A percentile compares a stretch with the other conserved stretches of the same genome.
These are phyloP conservation scores for Neoscelio sp. DNA, from an alignment of 2,888 invertebrate species.

Conservation along the genomic window DNA sequence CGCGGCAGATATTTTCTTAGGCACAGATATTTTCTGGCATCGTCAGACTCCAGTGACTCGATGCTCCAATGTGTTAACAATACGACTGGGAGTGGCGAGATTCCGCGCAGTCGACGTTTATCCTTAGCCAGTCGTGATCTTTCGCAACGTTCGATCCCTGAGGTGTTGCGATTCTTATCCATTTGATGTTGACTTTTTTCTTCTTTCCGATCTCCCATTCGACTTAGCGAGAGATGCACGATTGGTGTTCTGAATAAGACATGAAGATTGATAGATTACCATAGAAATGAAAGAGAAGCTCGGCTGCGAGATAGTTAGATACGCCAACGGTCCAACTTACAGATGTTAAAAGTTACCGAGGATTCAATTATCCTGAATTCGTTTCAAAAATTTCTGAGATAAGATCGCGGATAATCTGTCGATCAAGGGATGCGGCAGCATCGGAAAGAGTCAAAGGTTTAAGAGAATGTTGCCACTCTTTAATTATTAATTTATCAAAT, in stretches of 20 bases:
- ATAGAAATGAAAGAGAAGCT: conserved; percentile 31
- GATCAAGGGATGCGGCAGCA: too few species aligned
- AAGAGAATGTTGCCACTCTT: too few species aligned
- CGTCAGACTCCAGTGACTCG: conserved; percentile 54
- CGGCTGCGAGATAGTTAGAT: conserved; percentile 17
- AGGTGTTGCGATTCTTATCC: conserved; percentile 64
- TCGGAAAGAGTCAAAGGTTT: too few species aligned
- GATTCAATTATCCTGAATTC: conserved; percentile 36
- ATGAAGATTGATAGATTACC: conserved; percentile 62
- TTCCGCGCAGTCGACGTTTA: conserved; percentile 48
- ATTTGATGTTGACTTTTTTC: conserved; percentile 37
- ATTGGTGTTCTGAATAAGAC: conserved; percentile 58
- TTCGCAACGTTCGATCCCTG: conserved; percentile 55
- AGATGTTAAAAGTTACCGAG: conserved; percentile 26
- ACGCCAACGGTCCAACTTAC: conserved; percentile 34
- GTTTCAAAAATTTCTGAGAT: conserved; percentile 15
- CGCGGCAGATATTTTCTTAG: conserved; percentile 52
- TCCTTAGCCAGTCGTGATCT: conserved; percentile 47
- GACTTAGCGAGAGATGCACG: conserved; percentile 58
- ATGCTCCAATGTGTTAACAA: conserved; percentile 54
- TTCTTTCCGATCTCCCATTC: conserved; percentile 27
- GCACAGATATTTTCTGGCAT: conserved; percentile 27
- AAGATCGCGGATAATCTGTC: background rate
- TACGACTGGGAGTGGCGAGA: conserved; percentile 60
- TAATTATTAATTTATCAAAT: too few species aligned